Conservation (phyloP, 2,888 invertebrate species). For the Eupithecia centaureata region DNA sequence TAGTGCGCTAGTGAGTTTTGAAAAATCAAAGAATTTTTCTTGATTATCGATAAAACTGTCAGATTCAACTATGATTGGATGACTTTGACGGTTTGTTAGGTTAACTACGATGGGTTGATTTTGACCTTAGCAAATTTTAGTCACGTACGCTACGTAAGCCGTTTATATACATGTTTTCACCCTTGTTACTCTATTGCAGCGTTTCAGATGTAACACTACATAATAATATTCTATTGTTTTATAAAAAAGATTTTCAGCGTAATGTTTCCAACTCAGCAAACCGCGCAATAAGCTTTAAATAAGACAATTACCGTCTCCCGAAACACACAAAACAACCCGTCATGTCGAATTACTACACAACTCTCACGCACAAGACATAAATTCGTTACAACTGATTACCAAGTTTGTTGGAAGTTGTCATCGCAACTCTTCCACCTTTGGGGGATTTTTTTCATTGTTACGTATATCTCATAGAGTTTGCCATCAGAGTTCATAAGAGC, state of each 20-base stretch:
- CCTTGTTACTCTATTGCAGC: not conserved
- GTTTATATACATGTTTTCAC: too few species aligned
- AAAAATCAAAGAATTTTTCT: too few species aligned
- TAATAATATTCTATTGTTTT: not conserved
- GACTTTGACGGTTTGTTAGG: not conserved
- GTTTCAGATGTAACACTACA: not conserved
- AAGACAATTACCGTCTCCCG: conserved; percentile 42
- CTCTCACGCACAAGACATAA: conserved; percentile 74
- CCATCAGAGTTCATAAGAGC: conserved; percentile 81
- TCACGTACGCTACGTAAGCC: too few species aligned
- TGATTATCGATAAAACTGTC: too few species aligned
- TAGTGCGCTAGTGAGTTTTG: not conserved
- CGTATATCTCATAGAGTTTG: conserved; percentile 75
- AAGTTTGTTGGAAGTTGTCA: conserved; percentile 78
- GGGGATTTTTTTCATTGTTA: conserved; percentile 77
- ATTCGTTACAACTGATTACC: conserved; percentile 82
- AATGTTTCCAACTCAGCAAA: conserved; percentile 10
- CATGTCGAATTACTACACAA: conserved; percentile 46
- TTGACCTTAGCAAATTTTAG: not conserved
- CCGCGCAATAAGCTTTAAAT: conserved; percentile 45
- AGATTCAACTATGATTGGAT: too few species aligned
- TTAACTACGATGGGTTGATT: too few species aligned
- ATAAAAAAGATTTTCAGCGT: not conserved
- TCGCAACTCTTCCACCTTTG: conserved; percentile 79
- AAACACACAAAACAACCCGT: conserved; percentile 35